phyloP scores from a whole-genome alignment of 1,140 invertebrate species.

The Dinothrombium tinctorium region DNA sequence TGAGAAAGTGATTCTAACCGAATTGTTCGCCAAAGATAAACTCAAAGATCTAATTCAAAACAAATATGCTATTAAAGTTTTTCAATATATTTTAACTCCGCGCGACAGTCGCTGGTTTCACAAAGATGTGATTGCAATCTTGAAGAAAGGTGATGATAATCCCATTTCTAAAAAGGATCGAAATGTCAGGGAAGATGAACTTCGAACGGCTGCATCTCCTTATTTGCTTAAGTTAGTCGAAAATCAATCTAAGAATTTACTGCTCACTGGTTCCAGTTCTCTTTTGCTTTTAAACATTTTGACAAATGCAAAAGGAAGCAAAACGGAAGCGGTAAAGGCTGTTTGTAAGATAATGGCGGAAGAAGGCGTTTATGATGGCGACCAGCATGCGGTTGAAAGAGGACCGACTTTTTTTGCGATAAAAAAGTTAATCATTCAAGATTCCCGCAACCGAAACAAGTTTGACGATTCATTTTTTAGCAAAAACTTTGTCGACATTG shows the following conservation, averaged over 20 bases:
- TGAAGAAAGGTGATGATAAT: conserved; percentile 42
- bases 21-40: conserved; percentile 28
- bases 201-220: conserved; percentile 37
- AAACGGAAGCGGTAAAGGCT: neutral
- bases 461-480: neutral
- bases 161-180: conserved; percentile 41
- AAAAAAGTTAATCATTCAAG: neutral
- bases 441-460: neutral
- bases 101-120: conserved; percentile 47
- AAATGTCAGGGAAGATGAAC: conserved; percentile 40
- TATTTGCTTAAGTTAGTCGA: conserved; percentile 35
- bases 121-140: conserved; percentile 37
- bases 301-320: neutral
- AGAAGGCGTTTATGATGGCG: neutral
- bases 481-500: neutral
- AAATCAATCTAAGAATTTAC: conserved; percentile 35
- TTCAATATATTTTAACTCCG: conserved; percentile 60
- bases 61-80: conserved; percentile 31
- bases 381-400: neutral
- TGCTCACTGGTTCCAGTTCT: conserved; percentile 18
- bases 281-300: neutral
- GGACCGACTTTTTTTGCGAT: neutral
- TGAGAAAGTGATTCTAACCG: conserved; percentile 40
- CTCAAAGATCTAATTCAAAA: conserved; percentile 40
- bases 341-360: neutral